A percentile compares a stretch with the other conserved stretches of the same genome.
Evolutionary conservation across 2,888 invertebrate species (phyloP).

Genomic region (Icerya purchasi): DNA sequence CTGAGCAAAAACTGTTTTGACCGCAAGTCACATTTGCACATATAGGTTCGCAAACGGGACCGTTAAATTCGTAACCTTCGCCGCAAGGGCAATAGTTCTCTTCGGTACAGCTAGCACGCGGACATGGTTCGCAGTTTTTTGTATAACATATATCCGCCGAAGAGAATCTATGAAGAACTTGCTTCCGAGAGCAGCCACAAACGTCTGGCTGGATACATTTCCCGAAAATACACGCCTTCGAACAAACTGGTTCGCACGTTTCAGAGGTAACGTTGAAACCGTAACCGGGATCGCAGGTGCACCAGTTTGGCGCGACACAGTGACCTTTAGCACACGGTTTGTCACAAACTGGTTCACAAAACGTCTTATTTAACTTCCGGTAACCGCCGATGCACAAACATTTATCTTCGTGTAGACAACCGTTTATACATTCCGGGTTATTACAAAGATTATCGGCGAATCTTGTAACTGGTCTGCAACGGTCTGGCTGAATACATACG

Average conservation of each 20-base stretch:
- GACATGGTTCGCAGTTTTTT: neutral
- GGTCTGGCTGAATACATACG: neutral
- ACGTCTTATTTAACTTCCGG: neutral
- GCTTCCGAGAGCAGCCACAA: neutral
- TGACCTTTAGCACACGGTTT: neutral
- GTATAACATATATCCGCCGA: neutral
- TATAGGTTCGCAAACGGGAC: neutral
- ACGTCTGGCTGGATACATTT: neutral
- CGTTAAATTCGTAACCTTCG: neutral
- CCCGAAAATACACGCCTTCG: neutral
- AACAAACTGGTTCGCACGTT: neutral
- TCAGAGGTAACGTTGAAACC: neutral
- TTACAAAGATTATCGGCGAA: neutral
- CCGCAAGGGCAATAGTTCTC: neutral
- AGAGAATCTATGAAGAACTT: neutral
- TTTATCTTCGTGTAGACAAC: neutral
- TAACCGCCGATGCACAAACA: neutral
- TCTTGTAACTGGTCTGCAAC: neutral
- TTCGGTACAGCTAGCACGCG: neutral
- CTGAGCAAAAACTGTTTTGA: neutral
- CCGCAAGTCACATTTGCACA: neutral
- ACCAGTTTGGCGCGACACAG: neutral
- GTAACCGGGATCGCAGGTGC: neutral
- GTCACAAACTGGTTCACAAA: neutral
- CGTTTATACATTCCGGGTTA: neutral